Evolutionary conservation across 2,797 vertebrate species (phyloP).

Genomic region (Acrossocheilus fasciatus): DNA sequence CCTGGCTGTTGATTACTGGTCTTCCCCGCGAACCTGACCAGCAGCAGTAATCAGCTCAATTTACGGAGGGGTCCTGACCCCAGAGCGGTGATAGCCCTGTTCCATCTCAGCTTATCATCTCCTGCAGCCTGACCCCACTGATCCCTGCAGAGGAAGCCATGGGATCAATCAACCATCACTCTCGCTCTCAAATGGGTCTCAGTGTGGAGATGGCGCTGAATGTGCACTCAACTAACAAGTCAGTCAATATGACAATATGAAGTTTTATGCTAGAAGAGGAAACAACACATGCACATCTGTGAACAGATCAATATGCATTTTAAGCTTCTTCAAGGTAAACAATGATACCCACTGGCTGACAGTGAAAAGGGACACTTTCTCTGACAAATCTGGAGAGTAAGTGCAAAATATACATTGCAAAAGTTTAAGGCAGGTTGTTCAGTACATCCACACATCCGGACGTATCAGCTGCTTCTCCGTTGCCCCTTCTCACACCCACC

Average conservation of each 20-base stretch:
- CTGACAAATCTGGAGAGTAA: neutral
- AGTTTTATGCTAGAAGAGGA: neutral
- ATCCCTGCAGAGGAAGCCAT: constrained; percentile 18
- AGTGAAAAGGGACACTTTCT: neutral
- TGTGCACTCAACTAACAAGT: constrained; percentile 63
- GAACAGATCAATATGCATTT: neutral
- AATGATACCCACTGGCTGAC: neutral
- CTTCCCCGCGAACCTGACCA: constrained; percentile 52
- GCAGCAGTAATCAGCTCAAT: constrained; percentile 70
- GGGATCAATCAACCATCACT: constrained; percentile 43
- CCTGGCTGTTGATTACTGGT: constrained; percentile 59
- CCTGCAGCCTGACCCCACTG: constrained; percentile 32
- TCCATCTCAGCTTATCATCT: constrained; percentile 44
- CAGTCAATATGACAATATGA: constrained; percentile 72
- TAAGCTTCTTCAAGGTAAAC: neutral
- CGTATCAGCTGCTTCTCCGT: constrained; percentile 60
- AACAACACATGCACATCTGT: neutral
- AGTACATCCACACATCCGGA: constrained; percentile 73
- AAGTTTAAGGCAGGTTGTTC: constrained; percentile 71
- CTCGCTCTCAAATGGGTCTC: constrained; percentile 36
- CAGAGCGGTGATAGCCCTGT: constrained; percentile 62
- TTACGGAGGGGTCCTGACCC: constrained; percentile 73
- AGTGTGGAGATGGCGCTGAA: neutral
- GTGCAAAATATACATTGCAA: neutral
- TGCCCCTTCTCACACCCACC: constrained; percentile 76